Evolutionary conservation across 2,113 vertebrate species (phyloP), one percentile per base, ranked within the genome.

Genomic region (Strix aluco): DNA sequence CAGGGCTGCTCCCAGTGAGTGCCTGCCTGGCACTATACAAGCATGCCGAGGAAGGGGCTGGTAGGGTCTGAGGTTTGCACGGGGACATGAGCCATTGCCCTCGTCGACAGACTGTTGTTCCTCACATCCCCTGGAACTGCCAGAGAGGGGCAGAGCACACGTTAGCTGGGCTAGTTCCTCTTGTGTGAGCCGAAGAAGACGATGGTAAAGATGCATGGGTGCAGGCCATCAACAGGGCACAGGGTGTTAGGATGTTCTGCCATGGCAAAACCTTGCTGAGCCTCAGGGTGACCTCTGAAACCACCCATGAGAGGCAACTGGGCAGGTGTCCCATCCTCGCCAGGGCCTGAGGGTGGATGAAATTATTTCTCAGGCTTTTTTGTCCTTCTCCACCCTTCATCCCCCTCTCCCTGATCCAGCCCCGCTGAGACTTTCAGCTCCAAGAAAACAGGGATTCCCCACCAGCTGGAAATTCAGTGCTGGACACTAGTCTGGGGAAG

Each of bases 271-370:
- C 44, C 30, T 70, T 6, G 0, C 51, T 10, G 34, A 67, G 36
- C 34, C 52, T 80, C 6, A 0, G 21, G 25, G 30, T 49, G 55
- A 17, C 19, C 40, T 18, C 26, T 34, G 55, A 65, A 57, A 11
- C 15, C 1, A 3, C 15, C 14, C 10, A 3, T 3, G 44, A 63
- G 44, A 72, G 36, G 34, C 13, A 80, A 20, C 22, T 0, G 0
- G 49, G 38, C 62, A 42, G 38, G 13, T 4, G 0, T 72, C 29
- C 5, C 44, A 29, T 19, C 47, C 29, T 80, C 23, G 1, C 29
- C 8, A 4, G 29, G 11, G 5, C 72, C n/a, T 46, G 30, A 51
- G 22, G 18, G 14, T 61, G 16, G 9, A 23, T 44, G 47, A 8
- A 40, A 51, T 38, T 7, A 13, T 75, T 55, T 36, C n/a, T 74